These are phyloP conservation scores for Papilio demoleus DNA, from an alignment of 2,888 invertebrate genomes.

Conservation along the genomic window DNA sequence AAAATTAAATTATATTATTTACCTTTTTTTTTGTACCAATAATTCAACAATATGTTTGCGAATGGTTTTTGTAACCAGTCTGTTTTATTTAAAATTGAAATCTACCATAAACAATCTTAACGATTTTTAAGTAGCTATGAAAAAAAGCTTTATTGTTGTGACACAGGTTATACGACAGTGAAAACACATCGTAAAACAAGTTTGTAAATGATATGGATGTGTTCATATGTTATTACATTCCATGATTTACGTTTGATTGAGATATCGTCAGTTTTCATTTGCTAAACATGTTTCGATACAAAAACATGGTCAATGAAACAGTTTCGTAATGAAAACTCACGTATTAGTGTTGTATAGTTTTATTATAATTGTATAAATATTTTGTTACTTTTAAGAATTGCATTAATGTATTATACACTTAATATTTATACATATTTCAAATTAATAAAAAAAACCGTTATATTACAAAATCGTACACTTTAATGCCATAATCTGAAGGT, in stretches of 20 bases:
- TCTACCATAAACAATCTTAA: too few relatives aligned
- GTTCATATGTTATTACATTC: conserved; percentile 38
- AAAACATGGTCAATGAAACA: neutral
- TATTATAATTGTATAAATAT: conserved; percentile 29
- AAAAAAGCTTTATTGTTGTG: neutral
- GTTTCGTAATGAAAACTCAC: neutral
- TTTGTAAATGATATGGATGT: conserved; percentile 1
- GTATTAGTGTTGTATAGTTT: conserved; percentile 1
- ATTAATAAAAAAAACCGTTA: conserved; percentile 8
- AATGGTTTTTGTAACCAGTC: too few relatives aligned
- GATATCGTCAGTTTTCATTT: neutral
- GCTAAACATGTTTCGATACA: neutral
- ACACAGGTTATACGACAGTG: neutral
- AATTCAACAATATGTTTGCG: too few relatives aligned
- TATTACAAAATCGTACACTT: conserved; percentile 20
- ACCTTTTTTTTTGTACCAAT: too few relatives aligned
- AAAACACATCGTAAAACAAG: neutral
- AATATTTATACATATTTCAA: conserved; percentile 40
- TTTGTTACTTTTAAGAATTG: conserved; percentile 16
- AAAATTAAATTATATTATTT: too few relatives aligned
- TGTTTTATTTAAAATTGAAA: too few relatives aligned
- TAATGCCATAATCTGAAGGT: conserved; percentile 31
- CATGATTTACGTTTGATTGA: conserved; percentile 19
- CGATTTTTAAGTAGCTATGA: too few relatives aligned
- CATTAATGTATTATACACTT: conserved; percentile 57